Evolutionary conservation across 2,888 invertebrate species (phyloP).

Genomic region (Cheilosia variabilis): DNA sequence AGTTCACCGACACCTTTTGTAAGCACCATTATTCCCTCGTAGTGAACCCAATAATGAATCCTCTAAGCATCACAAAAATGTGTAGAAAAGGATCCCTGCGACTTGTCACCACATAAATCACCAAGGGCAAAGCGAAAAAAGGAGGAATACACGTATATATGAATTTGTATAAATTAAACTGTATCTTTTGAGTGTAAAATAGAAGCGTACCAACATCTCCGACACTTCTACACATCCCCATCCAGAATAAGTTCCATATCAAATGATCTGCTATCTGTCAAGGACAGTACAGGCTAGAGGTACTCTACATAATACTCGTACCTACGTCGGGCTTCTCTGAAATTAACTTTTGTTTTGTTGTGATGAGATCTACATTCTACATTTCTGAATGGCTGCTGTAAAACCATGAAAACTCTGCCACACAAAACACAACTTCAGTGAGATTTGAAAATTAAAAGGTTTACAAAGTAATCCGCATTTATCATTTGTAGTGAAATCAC

Average conservation of each 20-base stretch:
- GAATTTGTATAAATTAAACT: slow-evolving; percentile 6
- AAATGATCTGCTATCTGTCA: slow-evolving; percentile 68
- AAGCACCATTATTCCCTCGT: not conserved
- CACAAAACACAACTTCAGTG: slow-evolving; percentile 29
- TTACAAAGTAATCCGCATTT: slow-evolving; percentile 65
- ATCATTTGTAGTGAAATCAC: slow-evolving; percentile 55
- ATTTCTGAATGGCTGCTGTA: slow-evolving; percentile 27
- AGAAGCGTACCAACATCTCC: slow-evolving; percentile 2
- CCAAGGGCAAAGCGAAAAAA: slow-evolving; percentile 10
- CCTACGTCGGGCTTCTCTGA: slow-evolving; percentile 27
- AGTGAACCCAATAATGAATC: slow-evolving; percentile 35
- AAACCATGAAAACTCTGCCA: slow-evolving; percentile 1
- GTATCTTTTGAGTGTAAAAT: slow-evolving; percentile 24
- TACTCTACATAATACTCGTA: not conserved
- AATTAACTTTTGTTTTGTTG: slow-evolving; percentile 64
- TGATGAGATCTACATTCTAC: slow-evolving; percentile 57
- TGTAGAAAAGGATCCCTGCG: slow-evolving; percentile 50
- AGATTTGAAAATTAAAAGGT: slow-evolving; percentile 70
- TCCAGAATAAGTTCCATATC: slow-evolving; percentile 42
- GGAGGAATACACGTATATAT: not conserved
- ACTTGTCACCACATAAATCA: slow-evolving; percentile 59
- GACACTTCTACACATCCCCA: not conserved
- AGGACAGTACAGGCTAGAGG: slow-evolving; percentile 26
- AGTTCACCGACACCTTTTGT: slow-evolving; percentile 39
- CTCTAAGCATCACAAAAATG: slow-evolving; percentile 30